Evolutionary conservation across 2,888 invertebrate species (phyloP).

Genomic region (Amblyteles armatorius): DNA sequence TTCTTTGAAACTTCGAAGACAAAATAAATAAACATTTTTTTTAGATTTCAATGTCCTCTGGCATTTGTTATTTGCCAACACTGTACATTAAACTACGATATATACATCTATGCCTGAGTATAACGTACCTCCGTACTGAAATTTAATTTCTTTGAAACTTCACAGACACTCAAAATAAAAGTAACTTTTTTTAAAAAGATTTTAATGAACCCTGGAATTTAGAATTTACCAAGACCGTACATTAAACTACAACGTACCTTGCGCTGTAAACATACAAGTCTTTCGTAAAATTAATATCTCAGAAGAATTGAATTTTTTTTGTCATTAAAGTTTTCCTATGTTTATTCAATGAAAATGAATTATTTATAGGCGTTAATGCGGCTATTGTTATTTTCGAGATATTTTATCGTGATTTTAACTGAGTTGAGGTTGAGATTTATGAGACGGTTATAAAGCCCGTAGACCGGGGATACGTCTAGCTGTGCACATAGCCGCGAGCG

Average conservation of each 20-base stretch:
- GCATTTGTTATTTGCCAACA: neutral
- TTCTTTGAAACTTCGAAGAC: neutral
- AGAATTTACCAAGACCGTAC: neutral
- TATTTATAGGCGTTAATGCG: no score
- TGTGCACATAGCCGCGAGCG: neutral
- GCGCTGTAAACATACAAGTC: no score
- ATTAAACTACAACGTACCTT: neutral
- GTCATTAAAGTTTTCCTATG: no score
- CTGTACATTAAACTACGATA: neutral
- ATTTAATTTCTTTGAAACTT: slow-evolving; percentile 16
- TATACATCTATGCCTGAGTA: slow-evolving; percentile 1
- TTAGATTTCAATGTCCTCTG: neutral
- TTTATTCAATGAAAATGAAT: no score
- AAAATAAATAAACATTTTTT: neutral
- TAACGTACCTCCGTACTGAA: neutral
- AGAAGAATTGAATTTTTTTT: no score
- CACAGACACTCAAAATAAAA: neutral
- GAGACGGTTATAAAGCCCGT: slow-evolving; percentile 10
- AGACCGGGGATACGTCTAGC: slow-evolving; percentile 12
- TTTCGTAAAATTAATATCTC: no score
- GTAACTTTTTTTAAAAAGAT: neutral
- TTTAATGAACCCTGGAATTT: neutral
- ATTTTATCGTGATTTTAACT: slow-evolving; percentile 21
- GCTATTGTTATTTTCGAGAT: neutral
- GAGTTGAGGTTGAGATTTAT: slow-evolving; percentile 26